Evolutionary conservation across 2,113 vertebrate genomes (phyloP).

Genomic region (Oryctolagus cuniculus): mOryCun1.1 NC_091432.1:232918001-232918500

Average conservation of each 20-base stretch:
- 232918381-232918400: not conserved
- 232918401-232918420: not conserved
- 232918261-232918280: too few relatives aligned
- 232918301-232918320: not conserved
- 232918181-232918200: not conserved
- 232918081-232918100: not conserved
- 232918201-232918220: not conserved
- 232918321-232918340: not conserved
- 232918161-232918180: accelerated
- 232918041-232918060: not conserved
- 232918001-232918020: not conserved
- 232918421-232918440: not conserved
- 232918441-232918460: not conserved
- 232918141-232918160: not conserved
- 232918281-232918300: not conserved
- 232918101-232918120: not conserved
- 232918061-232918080: not conserved
- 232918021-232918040: not conserved
- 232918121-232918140: too few relatives aligned
- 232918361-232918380: not conserved
- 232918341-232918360: not conserved
- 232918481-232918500: not conserved
- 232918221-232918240: too few relatives aligned
- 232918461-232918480: not conserved
- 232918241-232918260: not conserved